These are phyloP conservation scores for Dermochelys coriacea DNA, from an alignment of 2,797 vertebrate species.

Conservation along the genomic window DNA sequence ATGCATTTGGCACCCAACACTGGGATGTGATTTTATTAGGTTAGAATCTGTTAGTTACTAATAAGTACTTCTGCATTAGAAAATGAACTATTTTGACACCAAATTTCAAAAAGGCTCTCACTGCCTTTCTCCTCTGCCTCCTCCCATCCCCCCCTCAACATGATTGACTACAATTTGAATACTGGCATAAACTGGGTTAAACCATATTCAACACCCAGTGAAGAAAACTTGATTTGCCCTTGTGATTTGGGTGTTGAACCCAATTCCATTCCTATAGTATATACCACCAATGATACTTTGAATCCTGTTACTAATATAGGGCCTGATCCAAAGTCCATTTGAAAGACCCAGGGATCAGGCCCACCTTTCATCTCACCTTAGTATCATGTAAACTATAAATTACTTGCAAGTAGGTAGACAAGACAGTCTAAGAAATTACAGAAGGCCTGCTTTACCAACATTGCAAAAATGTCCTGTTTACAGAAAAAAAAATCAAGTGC, in stretches of 20 bases:
- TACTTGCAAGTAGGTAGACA: neutral
- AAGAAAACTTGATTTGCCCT: neutral
- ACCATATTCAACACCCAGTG: neutral
- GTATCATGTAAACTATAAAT: neutral
- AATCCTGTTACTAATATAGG: neutral
- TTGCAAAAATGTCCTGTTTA: neutral
- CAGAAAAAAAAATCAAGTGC: neutral
- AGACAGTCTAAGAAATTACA: neutral
- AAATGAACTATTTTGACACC: neutral
- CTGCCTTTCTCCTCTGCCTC: no score
- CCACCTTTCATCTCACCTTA: neutral
- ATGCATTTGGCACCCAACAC: neutral
- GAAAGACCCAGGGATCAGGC: neutral
- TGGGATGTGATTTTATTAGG: neutral
- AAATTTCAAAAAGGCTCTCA: neutral
- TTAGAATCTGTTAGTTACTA: neutral
- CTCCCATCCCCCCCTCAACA: no score
- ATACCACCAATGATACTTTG: no score
- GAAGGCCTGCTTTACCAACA: neutral
- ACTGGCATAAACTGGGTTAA: neutral
- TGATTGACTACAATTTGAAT: neutral
- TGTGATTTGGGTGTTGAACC: neutral
- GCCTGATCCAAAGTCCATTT: neutral
- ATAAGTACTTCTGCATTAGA: neutral
- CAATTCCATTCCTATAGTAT: neutral